A percentile compares a stretch with the other conserved stretches of the same genome.
These are phyloP conservation scores for Meriones unguiculatus DNA, from an alignment of 2,113 vertebrate genomes.

Conservation along the genomic window DNA sequence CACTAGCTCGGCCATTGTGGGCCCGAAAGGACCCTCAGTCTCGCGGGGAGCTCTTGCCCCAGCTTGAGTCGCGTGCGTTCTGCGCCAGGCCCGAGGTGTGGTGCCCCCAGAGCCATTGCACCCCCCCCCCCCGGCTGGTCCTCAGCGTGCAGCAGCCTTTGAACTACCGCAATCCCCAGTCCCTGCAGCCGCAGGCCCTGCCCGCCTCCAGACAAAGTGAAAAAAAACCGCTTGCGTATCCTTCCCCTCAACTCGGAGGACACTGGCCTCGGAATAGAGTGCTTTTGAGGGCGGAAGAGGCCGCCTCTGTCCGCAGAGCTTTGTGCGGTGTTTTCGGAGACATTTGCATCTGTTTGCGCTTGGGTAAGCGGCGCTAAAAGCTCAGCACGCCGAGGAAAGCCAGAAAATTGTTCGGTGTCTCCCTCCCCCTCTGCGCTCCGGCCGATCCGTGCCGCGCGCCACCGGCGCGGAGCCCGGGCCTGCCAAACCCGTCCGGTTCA, in stretches of 20 bases:
- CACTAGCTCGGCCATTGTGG: constrained; percentile 96
- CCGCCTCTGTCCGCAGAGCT: constrained; percentile 89
- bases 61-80: neutral
- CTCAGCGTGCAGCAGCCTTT: constrained; percentile 68
- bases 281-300: constrained; percentile 91
- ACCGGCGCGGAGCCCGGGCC: constrained; percentile 75
- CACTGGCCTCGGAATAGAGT: constrained; percentile 95
- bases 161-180: constrained; percentile 82
- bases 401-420: constrained; percentile 51
- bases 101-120: neutral
- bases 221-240: constrained; percentile 91
- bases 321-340: constrained; percentile 92
- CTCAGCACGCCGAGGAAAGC: constrained; percentile 85
- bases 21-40: constrained; percentile 95
- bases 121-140: neutral
- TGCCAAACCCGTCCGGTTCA: constrained; percentile 71
- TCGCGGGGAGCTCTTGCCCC: constrained; percentile 89
- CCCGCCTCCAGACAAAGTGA: constrained; percentile 83
- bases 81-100: neutral
- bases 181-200: neutral
- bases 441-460: constrained; percentile 59
- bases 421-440: neutral
- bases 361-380: constrained; percentile 85
- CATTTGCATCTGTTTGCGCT: constrained; percentile 99
- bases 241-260: constrained; percentile 95